These are phyloP conservation scores for Crossaster papposus DNA, from an alignment of 53 echinoderm and acorn worm genomes.

Conservation along the genomic window DNA sequence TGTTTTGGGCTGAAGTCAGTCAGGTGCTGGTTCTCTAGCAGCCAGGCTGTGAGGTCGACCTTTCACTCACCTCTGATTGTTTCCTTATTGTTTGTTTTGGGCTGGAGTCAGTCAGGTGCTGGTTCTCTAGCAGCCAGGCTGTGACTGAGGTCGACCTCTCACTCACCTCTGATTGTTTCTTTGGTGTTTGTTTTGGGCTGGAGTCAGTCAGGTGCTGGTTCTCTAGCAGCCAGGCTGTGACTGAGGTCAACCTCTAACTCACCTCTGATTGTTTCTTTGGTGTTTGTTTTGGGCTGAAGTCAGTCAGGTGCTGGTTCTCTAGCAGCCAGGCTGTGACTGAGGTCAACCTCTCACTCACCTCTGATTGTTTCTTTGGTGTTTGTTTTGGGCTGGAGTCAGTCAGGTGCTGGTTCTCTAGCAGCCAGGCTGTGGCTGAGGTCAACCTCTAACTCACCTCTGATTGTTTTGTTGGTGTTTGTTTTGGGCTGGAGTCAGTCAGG, in stretches of 20 bases:
- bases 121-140: slow-evolving; percentile 56
- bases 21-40: slow-evolving; percentile 62
- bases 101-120: slow-evolving; percentile 39
- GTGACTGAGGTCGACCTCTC: too few relatives aligned
- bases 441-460: slow-evolving; percentile 27
- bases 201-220: slow-evolving; percentile 54
- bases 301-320: slow-evolving; percentile 57
- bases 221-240: slow-evolving; percentile 55
- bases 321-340: slow-evolving; percentile 58
- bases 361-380: slow-evolving; percentile 2
- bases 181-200: slow-evolving; percentile 4
- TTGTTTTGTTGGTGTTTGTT: slow-evolving; percentile 16
- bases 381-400: slow-evolving; percentile 22
- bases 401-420: slow-evolving; percentile 62
- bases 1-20: slow-evolving; percentile 21
- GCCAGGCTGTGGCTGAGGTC: slow-evolving; percentile 49
- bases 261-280: slow-evolving; percentile 22
- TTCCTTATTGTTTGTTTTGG: slow-evolving; percentile 9
- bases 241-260: too few relatives aligned
- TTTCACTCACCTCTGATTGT: slow-evolving; percentile 28
- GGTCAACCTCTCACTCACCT: too few relatives aligned
- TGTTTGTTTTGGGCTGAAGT: slow-evolving; percentile 6
- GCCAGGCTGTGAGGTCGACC: slow-evolving; percentile 47
- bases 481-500: slow-evolving; percentile 16
- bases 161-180: slow-evolving; percentile 22